Percentiles rank a stretch among this genome's conserved stretches.
phyloP scores from a whole-genome alignment of 2,888 invertebrate genomes.

The Rhyacophila evoluta region DNA sequence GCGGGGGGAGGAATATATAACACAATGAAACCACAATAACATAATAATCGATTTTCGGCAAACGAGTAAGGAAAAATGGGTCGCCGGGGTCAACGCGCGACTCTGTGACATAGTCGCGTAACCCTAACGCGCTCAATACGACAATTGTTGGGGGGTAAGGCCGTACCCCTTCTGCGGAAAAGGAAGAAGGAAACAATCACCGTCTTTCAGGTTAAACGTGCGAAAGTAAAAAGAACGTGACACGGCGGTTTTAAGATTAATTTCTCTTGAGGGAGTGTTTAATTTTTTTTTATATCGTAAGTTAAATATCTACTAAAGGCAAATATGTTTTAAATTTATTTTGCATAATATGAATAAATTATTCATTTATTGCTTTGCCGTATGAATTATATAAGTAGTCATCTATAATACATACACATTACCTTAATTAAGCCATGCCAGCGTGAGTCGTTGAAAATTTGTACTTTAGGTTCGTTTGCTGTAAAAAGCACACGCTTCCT shows the following conservation, averaged over 20 bases:
- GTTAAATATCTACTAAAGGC: no score
- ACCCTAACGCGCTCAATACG: not conserved
- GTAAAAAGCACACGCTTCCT: no score
- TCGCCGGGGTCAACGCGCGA: constrained; percentile 11
- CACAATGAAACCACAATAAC: not conserved
- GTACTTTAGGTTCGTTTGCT: no score
- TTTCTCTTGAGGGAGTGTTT: no score
- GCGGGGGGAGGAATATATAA: not conserved
- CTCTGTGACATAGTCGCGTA: not conserved
- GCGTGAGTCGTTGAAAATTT: no score
- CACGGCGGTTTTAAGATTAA: not conserved
- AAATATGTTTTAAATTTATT: no score
- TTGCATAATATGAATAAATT: no score
- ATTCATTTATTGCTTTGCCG: no score
- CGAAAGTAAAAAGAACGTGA: not conserved
- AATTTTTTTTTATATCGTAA: no score
- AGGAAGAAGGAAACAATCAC: not conserved
- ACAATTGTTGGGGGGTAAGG: not conserved
- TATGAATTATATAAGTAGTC: no score
- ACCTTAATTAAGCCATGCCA: no score
- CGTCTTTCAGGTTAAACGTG: not conserved
- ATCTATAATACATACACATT: no score
- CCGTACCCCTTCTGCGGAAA: not conserved
- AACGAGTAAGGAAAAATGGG: not conserved
- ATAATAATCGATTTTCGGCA: constrained; percentile 11